Evolutionary conservation across 2,797 vertebrate species (phyloP), one percentile per base, ranked within the genome.

Genomic region (Rousettus madagascariensis): DNA sequence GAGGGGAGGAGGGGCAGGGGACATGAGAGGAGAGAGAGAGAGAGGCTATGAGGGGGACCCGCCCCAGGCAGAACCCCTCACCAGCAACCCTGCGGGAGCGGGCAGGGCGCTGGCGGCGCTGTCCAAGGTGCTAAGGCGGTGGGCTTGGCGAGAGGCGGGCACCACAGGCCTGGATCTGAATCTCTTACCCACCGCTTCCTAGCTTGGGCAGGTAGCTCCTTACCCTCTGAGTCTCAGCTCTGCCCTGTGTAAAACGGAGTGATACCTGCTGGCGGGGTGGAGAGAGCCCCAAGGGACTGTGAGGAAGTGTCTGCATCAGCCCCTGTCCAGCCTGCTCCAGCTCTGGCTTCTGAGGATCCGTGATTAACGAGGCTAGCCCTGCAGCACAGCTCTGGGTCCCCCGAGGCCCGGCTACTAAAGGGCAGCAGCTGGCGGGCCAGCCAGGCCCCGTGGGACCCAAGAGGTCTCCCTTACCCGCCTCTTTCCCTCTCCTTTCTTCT

Each of bases 401-500:
- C 46, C 0, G 28, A 94, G 95, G n/a, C 51, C 77, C 0, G 0
- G 33, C 68, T 0, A 8, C 88, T 97, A 95, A 97, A 85, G 80
- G 95, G 91, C 68, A 91, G 90, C 96, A 96, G 94, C 95, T 96
- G 94, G 94, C 66, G 24, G 75, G 66, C 65, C 38, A 41, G 33
- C 59, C 78, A 46, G 84, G 61, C 71, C 69, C 53, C 2, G 3
- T 0, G 63, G 46, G 49, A 49, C 65, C 86, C 84, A 49, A 26
- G 84, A 80, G 61, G 53, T 61, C 77, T 69, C 74, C 20, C n/a
- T 61, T 19, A 17, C 24, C 1, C 8, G 33, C 13, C 41, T 66
- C 86, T 20, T 38, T 13, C 1, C 43, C 11, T 66, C 38, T 28
- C 33, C n/a, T 24, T 6, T 36, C 43, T 20, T 10, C 33, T 19